Base-by-base conservation (phyloP, 2,888 invertebrate species). In the Romanomermis culicivorax region DNA sequence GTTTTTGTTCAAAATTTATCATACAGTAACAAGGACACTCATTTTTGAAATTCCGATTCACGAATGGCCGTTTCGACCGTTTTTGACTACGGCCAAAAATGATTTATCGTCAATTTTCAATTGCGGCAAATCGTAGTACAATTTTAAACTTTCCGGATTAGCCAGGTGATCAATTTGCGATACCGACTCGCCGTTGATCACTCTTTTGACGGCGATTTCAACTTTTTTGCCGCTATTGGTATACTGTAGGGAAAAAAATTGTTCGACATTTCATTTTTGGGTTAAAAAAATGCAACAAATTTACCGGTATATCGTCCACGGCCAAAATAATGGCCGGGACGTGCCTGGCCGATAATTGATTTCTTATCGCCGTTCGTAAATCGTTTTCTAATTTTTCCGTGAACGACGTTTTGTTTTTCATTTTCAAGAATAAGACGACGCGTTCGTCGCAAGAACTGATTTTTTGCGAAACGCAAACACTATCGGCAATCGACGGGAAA, bases 221-320 rank as follows among this genome's bases (percentile, higher is more conserved):
- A 77, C 76, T 61, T 77, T 77, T 66, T 77, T 77, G 1, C 76
- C 76, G 62, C 71, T 75, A 56, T 74, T 71, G 24, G 77, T 77
- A 64, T 77, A 76, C 74, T 75, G 11, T 45, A 45, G 47, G 4
- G 11, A 45, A 11, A 45, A 45, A 20, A n/a, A n/a, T n/a, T 17
- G 4, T n/a, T n/a, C n/a, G n/a, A n/a, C n/a, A n/a, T n/a, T n/a
- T n/a, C n/a, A 36, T 7, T 36, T 14, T 36, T 14, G 36, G 36
- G 7, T 36, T 14, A 7, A 14, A 36, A 36, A 36, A n/a, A n/a
- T n/a, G n/a, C n/a, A n/a, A n/a, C n/a, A n/a, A n/a, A 66, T 71
- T 64, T 61, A 72, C 71, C 51, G 76, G 76, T 62, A 76, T 75
- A 59, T 75, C 76, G 7, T 62, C 59, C 27, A 70, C 71, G 17